Conservation (phyloP, 1,140 invertebrate species). For the Neuroterus valhalla region DNA sequence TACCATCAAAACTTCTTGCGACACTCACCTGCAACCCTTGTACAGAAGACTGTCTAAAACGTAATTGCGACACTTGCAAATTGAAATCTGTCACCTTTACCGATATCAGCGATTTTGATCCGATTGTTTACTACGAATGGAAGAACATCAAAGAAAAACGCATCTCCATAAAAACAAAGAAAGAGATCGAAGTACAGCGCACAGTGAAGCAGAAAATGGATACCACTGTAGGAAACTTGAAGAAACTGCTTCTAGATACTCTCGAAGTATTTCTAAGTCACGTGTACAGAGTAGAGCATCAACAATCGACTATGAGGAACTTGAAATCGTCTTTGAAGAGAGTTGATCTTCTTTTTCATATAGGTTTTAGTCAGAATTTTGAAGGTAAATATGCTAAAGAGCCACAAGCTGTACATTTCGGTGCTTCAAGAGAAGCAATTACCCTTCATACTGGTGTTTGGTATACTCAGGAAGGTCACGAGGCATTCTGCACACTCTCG, state of each 20-base stretch:
- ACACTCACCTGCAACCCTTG: constrained; percentile 26
- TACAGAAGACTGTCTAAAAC: constrained; percentile 32
- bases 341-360: constrained; percentile 46
- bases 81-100: neutral
- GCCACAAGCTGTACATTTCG: constrained; percentile 56
- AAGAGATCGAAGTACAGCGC: constrained; percentile 33
- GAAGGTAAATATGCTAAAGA: constrained; percentile 58
- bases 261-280: constrained; percentile 36
- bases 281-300: constrained; percentile 37
- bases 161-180: too few species aligned
- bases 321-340: too few species aligned
- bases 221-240: too few species aligned
- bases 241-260: constrained; percentile 1
- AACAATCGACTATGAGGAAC: too few species aligned
- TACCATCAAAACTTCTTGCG: constrained; percentile 5
- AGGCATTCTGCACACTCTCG: too few species aligned
- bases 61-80: neutral
- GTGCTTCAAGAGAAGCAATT: constrained; percentile 50
- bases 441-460: too few species aligned
- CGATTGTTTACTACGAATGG: constrained; percentile 33
- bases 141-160: constrained; percentile 34
- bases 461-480: too few species aligned
- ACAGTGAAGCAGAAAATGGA: too few species aligned
- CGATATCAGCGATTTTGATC: constrained; percentile 21
- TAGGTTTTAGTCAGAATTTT: constrained; percentile 61